Conservation (phyloP, 1,140 invertebrate species). For the Geopemphigus sp. region DNA sequence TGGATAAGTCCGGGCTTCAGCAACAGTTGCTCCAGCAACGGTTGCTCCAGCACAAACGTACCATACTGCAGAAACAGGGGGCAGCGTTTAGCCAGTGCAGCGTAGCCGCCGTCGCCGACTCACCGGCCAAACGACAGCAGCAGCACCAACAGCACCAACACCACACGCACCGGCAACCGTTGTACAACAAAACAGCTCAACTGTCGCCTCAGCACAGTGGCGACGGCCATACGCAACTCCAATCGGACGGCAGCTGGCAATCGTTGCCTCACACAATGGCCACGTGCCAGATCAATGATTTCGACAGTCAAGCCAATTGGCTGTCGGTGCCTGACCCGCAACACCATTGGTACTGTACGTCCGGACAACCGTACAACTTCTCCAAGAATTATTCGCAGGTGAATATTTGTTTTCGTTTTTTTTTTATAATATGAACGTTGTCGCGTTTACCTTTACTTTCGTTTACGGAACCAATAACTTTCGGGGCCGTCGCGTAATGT, state of each 20-base stretch:
- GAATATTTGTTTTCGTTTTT: not conserved
- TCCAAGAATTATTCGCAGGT: conserved; percentile 48
- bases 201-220: conserved; percentile 57
- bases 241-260: conserved; percentile 52
- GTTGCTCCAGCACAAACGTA: conserved; percentile 76
- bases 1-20: conserved; percentile 54
- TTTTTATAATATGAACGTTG: no score
- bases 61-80: conserved; percentile 76
- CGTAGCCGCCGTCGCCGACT: conserved; percentile 50
- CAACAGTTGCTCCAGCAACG: conserved; percentile 62
- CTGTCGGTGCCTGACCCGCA: conserved; percentile 35
- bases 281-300: conserved; percentile 53
- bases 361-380: conserved; percentile 51
- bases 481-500: no score
- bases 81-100: conserved; percentile 58
- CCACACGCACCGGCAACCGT: conserved; percentile 59
- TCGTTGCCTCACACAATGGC: conserved; percentile 53
- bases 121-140: not conserved
- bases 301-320: conserved; percentile 43
- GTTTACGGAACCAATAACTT: no score
- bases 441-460: no score
- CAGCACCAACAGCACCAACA: conserved; percentile 56
- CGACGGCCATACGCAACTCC: conserved; percentile 45
- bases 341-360: conserved; percentile 52
- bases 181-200: conserved; percentile 64